Evolutionary conservation across 2,113 vertebrate species (phyloP), one percentile per base, ranked within the genome.

Genomic region (Oplegnathus fasciatus): DNA sequence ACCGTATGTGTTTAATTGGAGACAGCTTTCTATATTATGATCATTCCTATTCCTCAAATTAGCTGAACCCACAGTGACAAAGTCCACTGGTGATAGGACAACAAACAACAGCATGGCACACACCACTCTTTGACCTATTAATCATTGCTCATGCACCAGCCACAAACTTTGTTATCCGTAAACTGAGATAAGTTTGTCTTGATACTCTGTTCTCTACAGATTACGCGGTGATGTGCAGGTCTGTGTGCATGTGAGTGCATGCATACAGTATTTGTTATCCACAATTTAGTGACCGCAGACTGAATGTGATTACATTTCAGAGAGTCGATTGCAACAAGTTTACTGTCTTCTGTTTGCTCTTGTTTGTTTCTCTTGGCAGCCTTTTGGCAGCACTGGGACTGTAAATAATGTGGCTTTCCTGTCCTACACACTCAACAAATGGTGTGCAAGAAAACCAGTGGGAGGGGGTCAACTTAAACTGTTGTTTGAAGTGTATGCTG

Each of bases 31-130:
- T 40, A 26, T 65, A 34, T 30, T 37, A 54, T 22, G 32, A 60
- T 54, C 55, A 61, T 78, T 79, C 9, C 24, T 55, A 26, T 9
- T 94, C 48, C 17, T 61, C 40, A 84, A 88, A 83, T 79, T 62
- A 81, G 83, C 86, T 72, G 20, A 86, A 88, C 66, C 84, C 82
- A 74, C 2, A 2, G 66, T 55, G 70, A 60, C 91, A 94, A 95
- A 95, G 94, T 95, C 93, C 91, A 85, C 32, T 3, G 17, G 48
- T 85, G 88, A 91, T 30, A 84, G 89, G 71, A 91, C 90, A 93
- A 89, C 90, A 90, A 91, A 92, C 85, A 94, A 87, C 87, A 85
- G 83, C 78, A 83, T 71, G 70, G 87, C 82, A 88, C 86, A 89
- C 69, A 85, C 7, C 82, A 92, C 73, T 76, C 92, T 94, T 91